Evolutionary conservation across 2,113 vertebrate genomes (phyloP), one percentile per base, ranked within the genome.

Genomic region (Caranx melampygus): DNA sequence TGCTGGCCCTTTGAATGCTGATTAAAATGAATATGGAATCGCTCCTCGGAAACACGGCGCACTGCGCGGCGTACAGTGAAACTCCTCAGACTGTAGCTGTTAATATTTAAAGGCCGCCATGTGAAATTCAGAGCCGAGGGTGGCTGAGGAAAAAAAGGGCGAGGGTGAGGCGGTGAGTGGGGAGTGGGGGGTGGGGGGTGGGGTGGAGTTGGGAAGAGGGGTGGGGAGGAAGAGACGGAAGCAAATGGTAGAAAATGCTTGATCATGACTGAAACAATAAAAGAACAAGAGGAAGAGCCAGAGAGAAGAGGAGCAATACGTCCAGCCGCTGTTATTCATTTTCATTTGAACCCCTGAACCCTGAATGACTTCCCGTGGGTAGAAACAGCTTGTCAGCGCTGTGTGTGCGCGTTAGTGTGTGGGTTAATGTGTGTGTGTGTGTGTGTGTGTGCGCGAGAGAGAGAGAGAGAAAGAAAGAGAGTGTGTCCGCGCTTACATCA

Each of bases 341-440:
- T 85, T 91, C 73, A 87, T 90, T 90, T 93, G 87, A 91, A 87
- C 89, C 89, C 82, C 85, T 91, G 91, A 92, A 87, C 89, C 87
- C 87, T 76, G 70, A 88, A 93, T 70, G 89, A 85, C 89, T 91
- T 91, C 85, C 75, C 49, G 14, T 68, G 71, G 83, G 74, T 81
- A 80, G 82, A 92, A 92, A 82, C 59, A 45, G 83, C 87, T 87
- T 77, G 85, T 91, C 89, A 89, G 90, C 75, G 78, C 55, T 87
- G 75, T 45, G 76, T 82, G 69, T 75, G 69, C 73, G 87, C 44
- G 47, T 54, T 52, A 18, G 65, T 72, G 75, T 70, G 69, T 72
- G 85, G 72, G 66, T n/a, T n/a, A n/a, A n/a, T 21, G 66, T 51
- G 40, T 72, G 59, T 40, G 59, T 57, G 73, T 59, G 12, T 18